These are phyloP conservation scores for Abrostola triplasia DNA, from an alignment of 2,888 invertebrate genomes.

Conservation along the genomic window DNA sequence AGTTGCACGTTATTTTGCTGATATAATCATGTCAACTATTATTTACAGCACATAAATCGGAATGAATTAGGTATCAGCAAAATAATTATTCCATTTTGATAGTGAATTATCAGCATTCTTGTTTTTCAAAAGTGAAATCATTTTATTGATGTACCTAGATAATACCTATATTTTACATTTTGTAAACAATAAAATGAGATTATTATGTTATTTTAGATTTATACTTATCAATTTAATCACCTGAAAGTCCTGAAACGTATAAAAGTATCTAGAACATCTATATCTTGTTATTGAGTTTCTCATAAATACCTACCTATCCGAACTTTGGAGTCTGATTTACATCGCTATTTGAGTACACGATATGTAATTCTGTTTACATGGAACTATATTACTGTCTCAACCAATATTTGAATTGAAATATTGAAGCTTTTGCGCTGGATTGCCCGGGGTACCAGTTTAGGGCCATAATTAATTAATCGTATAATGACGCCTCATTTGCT, in stretches of 20 bases:
- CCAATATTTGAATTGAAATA: too few species aligned
- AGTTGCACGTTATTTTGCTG: not conserved
- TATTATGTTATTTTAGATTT: not conserved
- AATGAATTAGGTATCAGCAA: slow-evolving; percentile 3
- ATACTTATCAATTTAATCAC: not conserved
- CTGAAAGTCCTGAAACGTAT: not conserved
- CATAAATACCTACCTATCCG: not conserved
- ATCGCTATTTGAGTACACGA: not conserved
- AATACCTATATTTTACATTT: slow-evolving; percentile 10
- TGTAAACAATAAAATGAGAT: slow-evolving; percentile 11
- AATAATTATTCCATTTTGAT: slow-evolving; percentile 3
- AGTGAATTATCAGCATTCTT: slow-evolving; percentile 24
- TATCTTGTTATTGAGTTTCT: not conserved
- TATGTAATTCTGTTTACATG: slow-evolving; percentile 7
- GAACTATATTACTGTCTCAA: not conserved
- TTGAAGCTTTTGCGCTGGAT: not conserved
- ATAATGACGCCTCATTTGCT: too few species aligned
- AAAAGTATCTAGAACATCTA: not conserved
- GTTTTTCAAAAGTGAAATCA: slow-evolving; percentile 7
- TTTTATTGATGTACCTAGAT: slow-evolving; percentile 21
- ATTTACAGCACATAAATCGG: slow-evolving; percentile 8
- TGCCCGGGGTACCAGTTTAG: slow-evolving; percentile 2
- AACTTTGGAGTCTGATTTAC: too few species aligned
- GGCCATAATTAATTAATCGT: not conserved
- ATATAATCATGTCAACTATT: not conserved